Percentiles rank a stretch among this genome's conserved stretches.
These are phyloP conservation scores for Opisthograptis luteolata DNA, from an alignment of 2,888 invertebrate species.

Conservation along the genomic window DNA sequence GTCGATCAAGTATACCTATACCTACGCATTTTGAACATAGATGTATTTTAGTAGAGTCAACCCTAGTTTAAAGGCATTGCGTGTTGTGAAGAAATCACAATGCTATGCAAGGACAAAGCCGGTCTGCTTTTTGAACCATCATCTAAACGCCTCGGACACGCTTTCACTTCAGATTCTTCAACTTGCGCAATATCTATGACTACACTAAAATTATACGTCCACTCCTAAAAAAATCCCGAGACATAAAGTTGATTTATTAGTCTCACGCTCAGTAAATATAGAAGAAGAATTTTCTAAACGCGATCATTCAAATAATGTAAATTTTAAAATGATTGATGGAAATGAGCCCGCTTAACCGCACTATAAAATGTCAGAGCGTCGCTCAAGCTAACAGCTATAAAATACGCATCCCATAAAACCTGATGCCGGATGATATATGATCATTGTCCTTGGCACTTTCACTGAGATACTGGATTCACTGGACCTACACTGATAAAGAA, in stretches of 20 bases:
- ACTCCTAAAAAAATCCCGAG: slow-evolving; percentile 11
- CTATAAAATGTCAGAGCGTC: slow-evolving; percentile 22
- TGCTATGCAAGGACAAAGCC: slow-evolving; percentile 67
- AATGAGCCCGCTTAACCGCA: slow-evolving; percentile 17
- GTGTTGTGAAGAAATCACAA: slow-evolving; percentile 62
- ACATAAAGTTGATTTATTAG: slow-evolving; percentile 7
- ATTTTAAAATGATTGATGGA: slow-evolving; percentile 30
- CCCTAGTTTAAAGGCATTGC: slow-evolving; percentile 27
- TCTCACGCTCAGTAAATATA: slow-evolving; percentile 9
- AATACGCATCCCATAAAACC: slow-evolving; percentile 22
- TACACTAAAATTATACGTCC: slow-evolving; percentile 20
- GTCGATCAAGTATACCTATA: too few relatives aligned
- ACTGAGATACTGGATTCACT: slow-evolving; percentile 43
- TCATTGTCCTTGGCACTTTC: slow-evolving; percentile 35
- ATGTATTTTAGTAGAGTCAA: slow-evolving; percentile 24
- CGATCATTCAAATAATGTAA: slow-evolving; percentile 28
- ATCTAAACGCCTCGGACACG: slow-evolving; percentile 45
- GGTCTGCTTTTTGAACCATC: slow-evolving; percentile 51
- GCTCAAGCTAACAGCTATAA: slow-evolving; percentile 22
- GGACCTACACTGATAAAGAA: slow-evolving; percentile 31
- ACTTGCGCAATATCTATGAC: slow-evolving; percentile 25
- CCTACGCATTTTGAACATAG: too few relatives aligned
- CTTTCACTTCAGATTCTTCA: slow-evolving; percentile 53
- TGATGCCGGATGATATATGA: slow-evolving; percentile 16
- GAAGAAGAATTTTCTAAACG: slow-evolving; percentile 18